Evolutionary conservation across 2,797 vertebrate species (phyloP).

Genomic region (Sciurus carolinensis): DNA sequence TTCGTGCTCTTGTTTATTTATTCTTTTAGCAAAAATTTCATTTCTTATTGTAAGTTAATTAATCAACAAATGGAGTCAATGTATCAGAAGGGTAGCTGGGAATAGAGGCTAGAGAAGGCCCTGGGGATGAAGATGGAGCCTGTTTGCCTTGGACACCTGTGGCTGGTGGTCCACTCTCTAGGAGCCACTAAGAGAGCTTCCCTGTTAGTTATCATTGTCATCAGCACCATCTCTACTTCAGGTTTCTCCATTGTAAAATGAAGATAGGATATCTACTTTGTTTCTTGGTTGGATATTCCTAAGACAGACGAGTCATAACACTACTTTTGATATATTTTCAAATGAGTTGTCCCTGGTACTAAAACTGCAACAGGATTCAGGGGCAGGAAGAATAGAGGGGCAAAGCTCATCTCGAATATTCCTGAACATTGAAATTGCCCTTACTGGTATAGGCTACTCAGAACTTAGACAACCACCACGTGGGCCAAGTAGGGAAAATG

Average conservation of each 20-base stretch:
- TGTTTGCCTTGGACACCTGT: no score
- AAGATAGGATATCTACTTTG: background rate
- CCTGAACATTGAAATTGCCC: background rate
- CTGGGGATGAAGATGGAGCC: background rate
- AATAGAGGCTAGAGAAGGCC: background rate
- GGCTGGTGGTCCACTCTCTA: background rate
- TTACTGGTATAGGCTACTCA: background rate
- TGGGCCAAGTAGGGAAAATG: background rate
- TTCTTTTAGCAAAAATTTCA: background rate
- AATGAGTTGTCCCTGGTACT: background rate
- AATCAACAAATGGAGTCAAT: background rate
- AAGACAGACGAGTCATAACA: background rate
- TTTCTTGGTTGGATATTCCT: background rate
- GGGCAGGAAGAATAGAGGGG: background rate
- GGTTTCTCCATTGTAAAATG: background rate
- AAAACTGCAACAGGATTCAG: no score
- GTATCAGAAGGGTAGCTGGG: background rate
- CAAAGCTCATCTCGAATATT: no score
- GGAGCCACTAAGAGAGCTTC: no score
- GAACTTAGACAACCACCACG: no score
- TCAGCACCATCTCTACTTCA: background rate
- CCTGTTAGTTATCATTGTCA: background rate
- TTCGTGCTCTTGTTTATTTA: background rate
- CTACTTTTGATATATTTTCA: background rate
- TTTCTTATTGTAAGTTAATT: background rate